Evolutionary conservation across 2,888 invertebrate genomes (phyloP).

Genomic region (Ophion costatus): DNA sequence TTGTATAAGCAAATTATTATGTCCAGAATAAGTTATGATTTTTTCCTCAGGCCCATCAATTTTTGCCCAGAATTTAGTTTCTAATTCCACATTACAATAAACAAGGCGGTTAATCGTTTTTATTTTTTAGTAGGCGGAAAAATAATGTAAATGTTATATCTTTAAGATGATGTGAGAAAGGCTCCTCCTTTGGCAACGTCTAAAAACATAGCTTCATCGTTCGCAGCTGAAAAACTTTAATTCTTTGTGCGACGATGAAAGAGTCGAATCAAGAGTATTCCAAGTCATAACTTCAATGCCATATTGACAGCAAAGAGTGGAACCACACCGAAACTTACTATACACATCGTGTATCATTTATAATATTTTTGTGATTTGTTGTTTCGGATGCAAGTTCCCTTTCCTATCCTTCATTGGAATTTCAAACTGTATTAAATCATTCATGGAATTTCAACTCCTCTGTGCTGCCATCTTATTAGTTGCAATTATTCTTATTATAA

Average conservation of each 20-base stretch:
- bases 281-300: background rate
- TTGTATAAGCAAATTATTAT: background rate
- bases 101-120: too few species aligned
- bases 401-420: constrained; percentile 3
- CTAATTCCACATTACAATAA: too few species aligned
- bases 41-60: background rate
- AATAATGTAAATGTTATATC: too few species aligned
- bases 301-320: background rate
- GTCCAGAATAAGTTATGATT: background rate
- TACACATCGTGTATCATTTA: background rate
- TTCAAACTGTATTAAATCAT: constrained; percentile 25
- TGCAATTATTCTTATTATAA: background rate
- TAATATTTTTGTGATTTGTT: background rate
- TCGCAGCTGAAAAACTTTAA: constrained; percentile 67
- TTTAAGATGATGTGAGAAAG: too few species aligned
- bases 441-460: background rate
- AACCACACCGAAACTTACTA: too few species aligned
- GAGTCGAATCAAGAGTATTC: constrained; percentile 25
- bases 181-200: too few species aligned
- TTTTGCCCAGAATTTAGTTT: too few species aligned
- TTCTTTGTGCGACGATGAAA: constrained; percentile 7
- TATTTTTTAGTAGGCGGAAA: too few species aligned
- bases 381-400: background rate
- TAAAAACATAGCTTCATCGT: constrained; percentile 1
- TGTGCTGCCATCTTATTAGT: background rate